These are phyloP conservation scores for Geodia barretti DNA, from an alignment of 37 sponge, comb jelly and placozoan species.

Conservation along the genomic window DNA sequence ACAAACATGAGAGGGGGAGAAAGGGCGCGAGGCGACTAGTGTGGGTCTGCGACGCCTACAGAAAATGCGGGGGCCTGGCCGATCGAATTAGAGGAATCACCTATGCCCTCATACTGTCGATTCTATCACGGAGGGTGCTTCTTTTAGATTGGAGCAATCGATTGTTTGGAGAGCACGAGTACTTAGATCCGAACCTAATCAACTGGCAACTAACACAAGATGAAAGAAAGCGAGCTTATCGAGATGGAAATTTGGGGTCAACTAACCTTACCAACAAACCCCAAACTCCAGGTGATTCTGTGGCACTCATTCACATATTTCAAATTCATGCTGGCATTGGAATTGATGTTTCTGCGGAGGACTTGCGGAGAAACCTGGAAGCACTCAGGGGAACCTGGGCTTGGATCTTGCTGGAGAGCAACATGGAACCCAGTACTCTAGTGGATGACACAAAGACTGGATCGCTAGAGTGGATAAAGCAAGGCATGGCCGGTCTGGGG, in stretches of 20 bases:
- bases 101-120: conserved; percentile 35
- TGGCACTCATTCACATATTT: background rate
- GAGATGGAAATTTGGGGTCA: too few species aligned
- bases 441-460: background rate
- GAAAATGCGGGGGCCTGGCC: conserved; percentile 42
- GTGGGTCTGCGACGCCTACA: conserved; percentile 14
- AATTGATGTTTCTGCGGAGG: background rate
- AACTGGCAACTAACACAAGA: conserved; percentile 15
- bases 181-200: conserved; percentile 16
- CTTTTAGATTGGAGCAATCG: conserved; percentile 17
- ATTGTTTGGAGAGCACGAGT: background rate
- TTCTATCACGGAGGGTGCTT: conserved; percentile 20
- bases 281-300: background rate
- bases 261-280: background rate
- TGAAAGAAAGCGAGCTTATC: background rate
- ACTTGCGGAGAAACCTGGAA: background rate
- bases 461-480: conserved; percentile 19
- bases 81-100: conserved; percentile 32
- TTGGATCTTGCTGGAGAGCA: conserved; percentile 10
- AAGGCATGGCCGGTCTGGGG: conserved; percentile 18
- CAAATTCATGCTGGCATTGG: conserved; percentile 1
- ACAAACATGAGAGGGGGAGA: background rate
- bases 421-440: conserved; percentile 26
- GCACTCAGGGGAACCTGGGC: background rate
- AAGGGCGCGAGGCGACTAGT: background rate